Evolutionary conservation across 1,140 invertebrate genomes (phyloP).

Genomic region (fruit fly (Drosophila melanogaster)): Release_6_plus_ISO1_MT NC_004354.4:688501-689000

Average conservation of each 20-base stretch:
- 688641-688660: too few species aligned
- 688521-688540: background rate
- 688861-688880: conserved; percentile 25
- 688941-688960: background rate
- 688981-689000: conserved; percentile 42
- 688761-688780: conserved; percentile 23
- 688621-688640: too few species aligned
- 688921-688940: conserved; percentile 3
- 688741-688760: conserved; percentile 21
- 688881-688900: conserved; percentile 19
- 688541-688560: background rate
- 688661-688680: too few species aligned
- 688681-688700: too few species aligned
- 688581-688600: too few species aligned
- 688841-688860: conserved; percentile 47
- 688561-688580: conserved; percentile 20
- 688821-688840: conserved; percentile 45
- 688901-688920: conserved; percentile 11
- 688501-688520: conserved; percentile 1
- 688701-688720: too few species aligned
- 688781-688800: conserved; percentile 24
- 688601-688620: too few species aligned
- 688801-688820: conserved; percentile 29
- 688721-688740: conserved; percentile 19
- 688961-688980: conserved; percentile 2